Evolutionary conservation across 2,888 invertebrate species (phyloP).

Genomic region (Punctoribates punctum): DNA sequence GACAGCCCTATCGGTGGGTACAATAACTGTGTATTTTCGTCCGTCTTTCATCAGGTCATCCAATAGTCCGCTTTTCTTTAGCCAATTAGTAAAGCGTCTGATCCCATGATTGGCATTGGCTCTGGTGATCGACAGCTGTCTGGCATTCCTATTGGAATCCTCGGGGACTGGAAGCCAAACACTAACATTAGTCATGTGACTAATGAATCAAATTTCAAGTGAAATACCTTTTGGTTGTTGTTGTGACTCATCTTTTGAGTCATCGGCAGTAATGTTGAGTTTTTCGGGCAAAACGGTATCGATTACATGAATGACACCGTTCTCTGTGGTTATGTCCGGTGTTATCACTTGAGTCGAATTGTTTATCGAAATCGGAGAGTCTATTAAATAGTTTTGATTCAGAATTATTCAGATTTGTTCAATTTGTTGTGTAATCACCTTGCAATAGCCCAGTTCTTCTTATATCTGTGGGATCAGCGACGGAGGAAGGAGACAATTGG

Average conservation of each 20-base stretch:
- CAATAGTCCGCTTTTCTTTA: constrained; percentile 45
- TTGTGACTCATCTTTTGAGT: background rate
- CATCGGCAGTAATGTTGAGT: background rate
- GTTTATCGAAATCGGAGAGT: background rate
- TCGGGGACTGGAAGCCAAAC: background rate
- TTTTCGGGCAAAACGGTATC: constrained; percentile 38
- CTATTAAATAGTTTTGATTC: background rate
- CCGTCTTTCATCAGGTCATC: constrained; percentile 31
- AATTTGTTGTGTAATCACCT: background rate
- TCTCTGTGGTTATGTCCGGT: constrained; percentile 41
- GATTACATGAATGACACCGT: constrained; percentile 43
- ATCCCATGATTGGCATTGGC: constrained; percentile 23
- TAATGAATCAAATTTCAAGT: background rate
- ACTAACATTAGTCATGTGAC: background rate
- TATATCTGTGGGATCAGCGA: background rate
- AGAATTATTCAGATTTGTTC: background rate
- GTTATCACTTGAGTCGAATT: constrained; percentile 31
- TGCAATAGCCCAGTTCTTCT: constrained; percentile 3
- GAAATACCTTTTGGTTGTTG: background rate
- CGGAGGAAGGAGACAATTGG: background rate
- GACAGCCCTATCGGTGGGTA: constrained; percentile 47
- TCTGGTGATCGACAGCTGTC: background rate
- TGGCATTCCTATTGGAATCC: background rate
- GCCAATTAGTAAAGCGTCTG: constrained; percentile 45
- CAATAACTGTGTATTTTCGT: constrained; percentile 46